Conservation (phyloP, 2,797 vertebrate genomes). For the Decapterus maruadsi region DNA sequence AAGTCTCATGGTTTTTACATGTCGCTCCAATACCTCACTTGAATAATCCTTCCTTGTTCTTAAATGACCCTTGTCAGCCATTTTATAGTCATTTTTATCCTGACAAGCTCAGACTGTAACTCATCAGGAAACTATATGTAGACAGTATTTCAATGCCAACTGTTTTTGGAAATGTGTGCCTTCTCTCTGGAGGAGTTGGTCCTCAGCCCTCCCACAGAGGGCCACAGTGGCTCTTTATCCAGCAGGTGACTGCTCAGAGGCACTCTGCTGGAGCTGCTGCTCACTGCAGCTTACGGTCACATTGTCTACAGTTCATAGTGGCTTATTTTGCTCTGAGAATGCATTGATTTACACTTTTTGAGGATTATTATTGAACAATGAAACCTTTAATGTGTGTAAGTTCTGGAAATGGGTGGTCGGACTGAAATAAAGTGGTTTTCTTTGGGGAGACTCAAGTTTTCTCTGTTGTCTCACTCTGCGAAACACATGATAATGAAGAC, state of each 20-base stretch:
- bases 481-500: not conserved
- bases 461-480: slow-evolving; percentile 4
- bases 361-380: slow-evolving; percentile 58
- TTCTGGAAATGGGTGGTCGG: slow-evolving; percentile 41
- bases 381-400: slow-evolving; percentile 67
- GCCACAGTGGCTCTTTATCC: slow-evolving; percentile 65
- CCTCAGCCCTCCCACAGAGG: slow-evolving; percentile 63
- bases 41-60: slow-evolving; percentile 71
- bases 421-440: slow-evolving; percentile 74
- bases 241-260: slow-evolving; percentile 56
- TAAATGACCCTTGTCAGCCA: slow-evolving; percentile 69
- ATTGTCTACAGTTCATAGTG: slow-evolving; percentile 76
- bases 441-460: slow-evolving; percentile 27
- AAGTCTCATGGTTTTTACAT: slow-evolving; percentile 62
- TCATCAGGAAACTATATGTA: slow-evolving; percentile 75
- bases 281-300: slow-evolving; percentile 54
- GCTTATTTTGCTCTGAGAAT: slow-evolving; percentile 79
- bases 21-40: slow-evolving; percentile 75
- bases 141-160: slow-evolving; percentile 80
- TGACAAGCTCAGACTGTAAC: slow-evolving; percentile 68
- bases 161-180: slow-evolving; percentile 82
- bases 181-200: slow-evolving; percentile 78
- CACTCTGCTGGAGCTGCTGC: slow-evolving; percentile 67
- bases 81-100: slow-evolving; percentile 79
- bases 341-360: slow-evolving; percentile 74